These are phyloP conservation scores for Sylvilagus floridanus DNA, from an alignment of 2,797 vertebrate species.

Conservation along the genomic window DNA sequence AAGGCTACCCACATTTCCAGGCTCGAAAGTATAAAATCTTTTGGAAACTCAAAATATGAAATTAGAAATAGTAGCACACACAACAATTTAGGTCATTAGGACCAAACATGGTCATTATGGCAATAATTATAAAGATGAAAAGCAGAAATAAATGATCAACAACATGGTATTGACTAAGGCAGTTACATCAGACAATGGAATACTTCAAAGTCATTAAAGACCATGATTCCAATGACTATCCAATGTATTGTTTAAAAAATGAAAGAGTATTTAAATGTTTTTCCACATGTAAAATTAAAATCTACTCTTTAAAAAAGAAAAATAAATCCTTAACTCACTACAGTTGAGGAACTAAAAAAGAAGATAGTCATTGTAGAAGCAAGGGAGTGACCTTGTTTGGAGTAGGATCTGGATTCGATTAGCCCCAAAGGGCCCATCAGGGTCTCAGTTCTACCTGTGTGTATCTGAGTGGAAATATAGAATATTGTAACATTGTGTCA, in stretches of 20 bases:
- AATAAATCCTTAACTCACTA: background rate
- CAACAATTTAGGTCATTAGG: background rate
- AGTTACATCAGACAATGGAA: background rate
- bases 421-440: background rate
- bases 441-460: background rate
- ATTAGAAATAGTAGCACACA: background rate
- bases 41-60: background rate
- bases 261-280: background rate
- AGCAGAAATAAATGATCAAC: background rate
- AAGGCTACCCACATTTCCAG: background rate
- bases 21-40: background rate
- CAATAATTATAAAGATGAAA: constrained; percentile 35
- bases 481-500: constrained; percentile 55
- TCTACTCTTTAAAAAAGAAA: background rate
- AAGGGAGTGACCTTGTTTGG: background rate
- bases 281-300: background rate
- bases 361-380: background rate
- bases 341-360: background rate
- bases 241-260: background rate
- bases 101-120: background rate
- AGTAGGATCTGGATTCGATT: background rate
- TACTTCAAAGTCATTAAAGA: constrained; percentile 24
- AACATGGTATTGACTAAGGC: background rate
- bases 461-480: background rate
- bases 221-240: background rate